A percentile compares a stretch with the other conserved stretches of the same genome.
Evolutionary conservation across 1,140 invertebrate species (phyloP).

Genomic region (Megathymus violae): DNA sequence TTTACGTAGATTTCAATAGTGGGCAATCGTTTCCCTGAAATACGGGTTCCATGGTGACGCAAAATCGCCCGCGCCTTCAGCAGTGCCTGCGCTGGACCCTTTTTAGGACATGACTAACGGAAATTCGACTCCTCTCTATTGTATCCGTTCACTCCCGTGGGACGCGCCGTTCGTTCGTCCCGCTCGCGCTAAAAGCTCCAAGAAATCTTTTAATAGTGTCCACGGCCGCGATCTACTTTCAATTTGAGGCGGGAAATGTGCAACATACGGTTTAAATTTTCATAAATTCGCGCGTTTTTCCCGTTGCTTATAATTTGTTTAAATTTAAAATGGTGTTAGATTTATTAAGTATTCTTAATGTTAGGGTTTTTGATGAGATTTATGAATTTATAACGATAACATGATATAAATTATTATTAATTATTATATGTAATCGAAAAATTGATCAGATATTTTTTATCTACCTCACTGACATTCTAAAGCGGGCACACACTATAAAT

Average conservation of each 20-base stretch:
- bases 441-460: conserved; percentile 30
- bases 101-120: conserved; percentile 87
- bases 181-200: conserved; percentile 79
- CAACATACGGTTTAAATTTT: conserved; percentile 56
- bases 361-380: not conserved
- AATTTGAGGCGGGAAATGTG: conserved; percentile 78
- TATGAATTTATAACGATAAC: no score
- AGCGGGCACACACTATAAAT: conserved; percentile 50
- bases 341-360: not conserved
- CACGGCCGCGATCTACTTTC: conserved; percentile 83
- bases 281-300: conserved; percentile 51
- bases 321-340: not conserved
- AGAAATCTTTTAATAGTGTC: conserved; percentile 84
- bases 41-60: conserved; percentile 77
- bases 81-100: conserved; percentile 84
- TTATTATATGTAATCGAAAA: conserved; percentile 9
- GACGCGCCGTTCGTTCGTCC: conserved; percentile 64
- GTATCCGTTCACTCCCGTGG: conserved; percentile 77
- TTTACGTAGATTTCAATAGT: conserved; percentile 52
- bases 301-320: not conserved
- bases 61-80: conserved; percentile 81
- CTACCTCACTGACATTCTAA: conserved; percentile 35
- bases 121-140: conserved; percentile 85
- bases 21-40: conserved; percentile 75
- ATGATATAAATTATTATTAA: not conserved